Evolutionary conservation across 2,888 invertebrate species (phyloP).

Genomic region (Helleia helle): DNA sequence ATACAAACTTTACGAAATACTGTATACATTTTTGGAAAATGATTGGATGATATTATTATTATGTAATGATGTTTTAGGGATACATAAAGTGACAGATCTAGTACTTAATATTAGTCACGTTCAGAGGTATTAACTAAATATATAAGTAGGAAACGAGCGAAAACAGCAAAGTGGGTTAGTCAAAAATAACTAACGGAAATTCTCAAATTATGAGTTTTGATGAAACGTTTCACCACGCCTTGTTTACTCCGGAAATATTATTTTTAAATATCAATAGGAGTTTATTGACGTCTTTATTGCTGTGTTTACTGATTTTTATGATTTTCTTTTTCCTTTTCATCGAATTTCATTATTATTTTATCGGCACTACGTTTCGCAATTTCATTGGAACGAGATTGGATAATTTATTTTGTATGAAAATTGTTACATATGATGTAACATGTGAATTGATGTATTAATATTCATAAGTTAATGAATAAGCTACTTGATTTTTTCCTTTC

Average conservation of each 20-base stretch:
- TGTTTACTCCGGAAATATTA: constrained; percentile 47
- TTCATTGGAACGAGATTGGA: no score
- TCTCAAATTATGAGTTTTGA: constrained; percentile 68
- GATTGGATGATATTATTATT: no score
- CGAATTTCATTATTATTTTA: no score
- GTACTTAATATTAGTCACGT: background rate
- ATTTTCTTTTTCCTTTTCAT: no score
- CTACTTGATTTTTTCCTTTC: background rate
- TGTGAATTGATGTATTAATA: background rate
- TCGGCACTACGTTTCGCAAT: no score
- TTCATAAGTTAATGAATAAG: background rate
- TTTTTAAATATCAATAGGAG: constrained; percentile 26
- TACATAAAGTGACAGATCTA: background rate
- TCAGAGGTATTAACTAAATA: background rate
- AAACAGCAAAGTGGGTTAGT: constrained; percentile 47
- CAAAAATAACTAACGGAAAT: constrained; percentile 64
- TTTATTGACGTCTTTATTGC: constrained; percentile 29
- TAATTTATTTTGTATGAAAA: background rate
- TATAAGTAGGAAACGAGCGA: constrained; percentile 13
- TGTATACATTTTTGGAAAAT: no score
- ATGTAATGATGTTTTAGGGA: no score
- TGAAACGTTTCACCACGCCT: constrained; percentile 50
- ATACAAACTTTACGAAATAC: no score
- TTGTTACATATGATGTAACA: background rate
- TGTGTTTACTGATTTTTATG: constrained; percentile 13